phyloP scores from a whole-genome alignment of 2,113 vertebrate species.

The Pelecanoides urinatrix region DNA sequence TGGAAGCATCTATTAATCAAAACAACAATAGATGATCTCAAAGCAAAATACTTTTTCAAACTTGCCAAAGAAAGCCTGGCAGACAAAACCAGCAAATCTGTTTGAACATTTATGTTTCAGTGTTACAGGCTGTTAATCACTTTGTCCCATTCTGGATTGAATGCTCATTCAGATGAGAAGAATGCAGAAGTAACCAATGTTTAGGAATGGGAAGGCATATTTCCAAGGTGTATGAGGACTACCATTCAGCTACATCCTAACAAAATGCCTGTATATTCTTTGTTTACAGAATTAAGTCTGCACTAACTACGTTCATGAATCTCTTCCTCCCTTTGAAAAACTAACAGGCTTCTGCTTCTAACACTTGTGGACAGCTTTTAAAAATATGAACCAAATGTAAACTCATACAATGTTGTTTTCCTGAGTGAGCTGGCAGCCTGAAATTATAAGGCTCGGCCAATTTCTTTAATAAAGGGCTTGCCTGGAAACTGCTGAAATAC shows the following conservation, averaged over 20 bases:
- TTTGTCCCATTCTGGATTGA: neutral
- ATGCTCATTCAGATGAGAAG: neutral
- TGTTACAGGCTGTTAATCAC: neutral
- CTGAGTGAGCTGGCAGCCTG: neutral
- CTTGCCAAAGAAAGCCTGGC: neutral
- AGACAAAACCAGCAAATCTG: neutral
- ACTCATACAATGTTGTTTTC: neutral
- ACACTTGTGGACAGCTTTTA: neutral
- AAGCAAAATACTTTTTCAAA: neutral
- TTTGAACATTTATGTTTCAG: neutral
- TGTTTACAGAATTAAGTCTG: neutral
- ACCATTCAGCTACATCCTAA: neutral
- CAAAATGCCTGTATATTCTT: neutral
- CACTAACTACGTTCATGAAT: neutral
- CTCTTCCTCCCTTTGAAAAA: neutral
- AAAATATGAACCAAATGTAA: neutral
- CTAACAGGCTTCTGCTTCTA: neutral
- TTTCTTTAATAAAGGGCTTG: neutral
- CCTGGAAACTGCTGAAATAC: neutral
- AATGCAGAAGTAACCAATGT: neutral
- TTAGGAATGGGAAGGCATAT: neutral
- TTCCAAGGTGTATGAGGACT: neutral
- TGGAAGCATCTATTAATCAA: constrained; percentile 5
- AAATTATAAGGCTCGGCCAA: neutral
- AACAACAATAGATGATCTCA: neutral